These are phyloP conservation scores for Osmerus mordax DNA, from an alignment of 2,113 vertebrate genomes.

Conservation along the genomic window DNA sequence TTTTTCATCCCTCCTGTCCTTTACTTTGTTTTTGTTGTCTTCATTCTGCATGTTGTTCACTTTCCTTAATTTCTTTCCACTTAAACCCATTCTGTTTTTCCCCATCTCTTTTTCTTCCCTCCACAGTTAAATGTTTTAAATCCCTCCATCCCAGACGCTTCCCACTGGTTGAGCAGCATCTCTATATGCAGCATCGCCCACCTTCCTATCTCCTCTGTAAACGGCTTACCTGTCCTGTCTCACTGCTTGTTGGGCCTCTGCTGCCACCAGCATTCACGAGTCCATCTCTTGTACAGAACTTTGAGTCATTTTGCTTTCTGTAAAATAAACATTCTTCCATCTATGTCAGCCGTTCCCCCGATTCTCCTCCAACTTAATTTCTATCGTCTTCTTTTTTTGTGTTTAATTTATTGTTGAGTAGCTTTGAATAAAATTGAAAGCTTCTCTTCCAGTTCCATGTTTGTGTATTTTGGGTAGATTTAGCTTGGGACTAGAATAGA, in stretches of 20 bases:
- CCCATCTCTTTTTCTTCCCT: conserved; percentile 53
- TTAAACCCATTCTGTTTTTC: conserved; percentile 53
- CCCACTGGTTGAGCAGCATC: conserved; percentile 73
- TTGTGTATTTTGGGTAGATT: conserved; percentile 40
- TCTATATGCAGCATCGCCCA: conserved; percentile 72
- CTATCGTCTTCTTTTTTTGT: conserved; percentile 14
- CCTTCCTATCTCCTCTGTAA: conserved; percentile 49
- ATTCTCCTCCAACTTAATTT: conserved; percentile 29
- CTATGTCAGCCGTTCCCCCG: conserved; percentile 48
- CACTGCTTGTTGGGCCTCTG: conserved; percentile 61
- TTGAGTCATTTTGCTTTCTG: conserved; percentile 70
- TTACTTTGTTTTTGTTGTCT: background rate
- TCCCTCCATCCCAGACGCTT: conserved; percentile 78
- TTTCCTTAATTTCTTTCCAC: conserved; percentile 9
- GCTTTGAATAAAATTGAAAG: conserved; percentile 63
- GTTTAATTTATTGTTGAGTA: conserved; percentile 55
- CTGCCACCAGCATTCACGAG: conserved; percentile 50
- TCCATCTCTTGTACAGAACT: conserved; percentile 81
- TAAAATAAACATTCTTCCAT: conserved; percentile 91
- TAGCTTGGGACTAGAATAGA: background rate
- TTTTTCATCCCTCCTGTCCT: background rate
- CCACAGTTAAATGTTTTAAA: conserved; percentile 90
- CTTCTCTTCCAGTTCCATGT: conserved; percentile 40
- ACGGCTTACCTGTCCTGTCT: conserved; percentile 57
- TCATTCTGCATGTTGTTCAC: conserved; percentile 18